A percentile compares a stretch with the other conserved stretches of the same genome.
phyloP scores from a whole-genome alignment of 2,888 invertebrate species.

The Zele albiditarsus region DNA sequence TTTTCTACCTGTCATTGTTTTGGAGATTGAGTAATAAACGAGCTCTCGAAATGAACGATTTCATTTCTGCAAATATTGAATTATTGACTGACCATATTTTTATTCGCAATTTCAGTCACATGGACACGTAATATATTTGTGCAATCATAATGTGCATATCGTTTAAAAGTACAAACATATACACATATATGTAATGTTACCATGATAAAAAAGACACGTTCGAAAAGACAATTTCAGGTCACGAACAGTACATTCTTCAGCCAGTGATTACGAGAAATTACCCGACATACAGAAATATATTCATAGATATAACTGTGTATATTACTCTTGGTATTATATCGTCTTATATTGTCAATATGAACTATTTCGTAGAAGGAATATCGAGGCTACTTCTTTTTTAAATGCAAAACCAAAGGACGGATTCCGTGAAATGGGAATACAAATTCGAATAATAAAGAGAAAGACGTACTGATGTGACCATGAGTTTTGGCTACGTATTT shows the following conservation, averaged over 20 bases:
- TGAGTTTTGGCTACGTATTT: background rate
- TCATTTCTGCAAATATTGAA: too few species aligned
- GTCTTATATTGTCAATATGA: background rate
- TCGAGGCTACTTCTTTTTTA: background rate
- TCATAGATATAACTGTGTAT: background rate
- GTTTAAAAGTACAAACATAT: background rate
- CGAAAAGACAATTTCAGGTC: background rate
- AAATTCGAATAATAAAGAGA: background rate
- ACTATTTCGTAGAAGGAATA: background rate
- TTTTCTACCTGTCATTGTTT: background rate
- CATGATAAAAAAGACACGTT: constrained; percentile 3
- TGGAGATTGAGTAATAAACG: too few species aligned
- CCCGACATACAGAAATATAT: background rate
- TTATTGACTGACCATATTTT: background rate
- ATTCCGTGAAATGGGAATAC: background rate
- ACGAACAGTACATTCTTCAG: background rate
- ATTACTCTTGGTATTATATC: background rate
- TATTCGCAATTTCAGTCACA: background rate
- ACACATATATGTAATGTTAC: background rate
- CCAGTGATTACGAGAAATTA: background rate
- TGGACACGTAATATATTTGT: background rate
- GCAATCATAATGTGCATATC: background rate
- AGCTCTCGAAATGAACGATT: too few species aligned
- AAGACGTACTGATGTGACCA: background rate
- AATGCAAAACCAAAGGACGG: background rate